These are phyloP conservation scores for Falco cherrug DNA, from an alignment of 2,797 vertebrate species.

Conservation along the genomic window DNA sequence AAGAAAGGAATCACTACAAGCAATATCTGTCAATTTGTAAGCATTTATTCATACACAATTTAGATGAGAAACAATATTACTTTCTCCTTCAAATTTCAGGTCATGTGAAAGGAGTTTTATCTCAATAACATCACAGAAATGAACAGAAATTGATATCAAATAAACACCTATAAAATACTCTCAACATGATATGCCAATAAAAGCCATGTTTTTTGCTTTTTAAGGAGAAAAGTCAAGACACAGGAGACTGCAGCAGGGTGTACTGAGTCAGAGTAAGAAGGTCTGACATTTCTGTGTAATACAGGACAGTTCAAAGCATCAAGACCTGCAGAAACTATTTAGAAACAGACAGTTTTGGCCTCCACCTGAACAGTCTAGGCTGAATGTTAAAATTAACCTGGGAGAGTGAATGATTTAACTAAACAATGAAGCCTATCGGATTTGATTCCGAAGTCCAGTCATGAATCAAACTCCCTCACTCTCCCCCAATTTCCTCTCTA, in stretches of 20 bases:
- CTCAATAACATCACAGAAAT: background rate
- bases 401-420: background rate
- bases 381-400: constrained; percentile 37
- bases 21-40: constrained; percentile 55
- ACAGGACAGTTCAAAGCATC: constrained; percentile 1
- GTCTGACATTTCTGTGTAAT: background rate
- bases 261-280: background rate
- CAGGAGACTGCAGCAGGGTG: background rate
- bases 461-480: background rate
- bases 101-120: constrained; percentile 38
- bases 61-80: constrained; percentile 67
- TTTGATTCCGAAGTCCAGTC: background rate
- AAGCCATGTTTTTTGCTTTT: background rate
- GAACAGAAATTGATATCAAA: background rate
- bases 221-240: background rate
- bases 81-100: constrained; percentile 48
- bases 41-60: constrained; percentile 63
- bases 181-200: background rate
- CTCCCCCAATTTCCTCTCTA: background rate
- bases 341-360: background rate
- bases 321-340: background rate
- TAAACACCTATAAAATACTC: constrained; percentile 3
- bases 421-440: background rate
- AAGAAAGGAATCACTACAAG: constrained; percentile 27
- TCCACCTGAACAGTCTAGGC: background rate